These are phyloP conservation scores for Embidobia sp. DNA, from an alignment of 2,888 invertebrate species.

Conservation along the genomic window DNA sequence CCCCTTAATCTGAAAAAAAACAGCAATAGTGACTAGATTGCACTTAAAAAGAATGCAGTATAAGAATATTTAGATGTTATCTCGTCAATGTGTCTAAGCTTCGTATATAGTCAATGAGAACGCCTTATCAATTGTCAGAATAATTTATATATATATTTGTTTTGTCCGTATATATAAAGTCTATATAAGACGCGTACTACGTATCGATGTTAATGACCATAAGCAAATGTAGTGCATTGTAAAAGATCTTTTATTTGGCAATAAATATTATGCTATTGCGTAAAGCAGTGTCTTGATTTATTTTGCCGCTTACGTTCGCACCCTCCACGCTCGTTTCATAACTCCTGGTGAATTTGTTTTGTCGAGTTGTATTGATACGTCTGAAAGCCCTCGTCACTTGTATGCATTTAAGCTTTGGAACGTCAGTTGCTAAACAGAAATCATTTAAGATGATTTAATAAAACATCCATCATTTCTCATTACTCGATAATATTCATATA, in stretches of 20 bases:
- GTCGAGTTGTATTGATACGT: constrained; percentile 14
- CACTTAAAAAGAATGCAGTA: constrained; percentile 35
- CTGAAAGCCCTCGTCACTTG: constrained; percentile 5
- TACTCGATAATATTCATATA: too few species aligned
- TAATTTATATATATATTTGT: constrained; percentile 61
- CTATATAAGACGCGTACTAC: constrained; percentile 63
- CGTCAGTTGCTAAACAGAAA: constrained; percentile 7
- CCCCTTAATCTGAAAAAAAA: constrained; percentile 5
- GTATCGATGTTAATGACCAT: constrained; percentile 71
- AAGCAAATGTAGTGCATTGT: constrained; percentile 78
- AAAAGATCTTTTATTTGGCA: constrained; percentile 77
- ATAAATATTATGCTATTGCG: constrained; percentile 80
- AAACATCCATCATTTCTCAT: too few species aligned
- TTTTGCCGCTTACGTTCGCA: constrained; percentile 77
- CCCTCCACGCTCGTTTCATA: constrained; percentile 64
- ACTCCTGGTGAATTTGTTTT: constrained; percentile 14
- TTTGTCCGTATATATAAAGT: constrained; percentile 57
- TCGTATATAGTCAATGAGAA: constrained; percentile 46
- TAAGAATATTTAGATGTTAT: constrained; percentile 49
- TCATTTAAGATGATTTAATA: too few species aligned
- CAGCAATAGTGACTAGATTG: constrained; percentile 31
- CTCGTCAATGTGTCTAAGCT: constrained; percentile 44
- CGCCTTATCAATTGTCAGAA: constrained; percentile 43
- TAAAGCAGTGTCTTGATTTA: constrained; percentile 79
- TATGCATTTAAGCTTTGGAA: constrained; percentile 42